Evolutionary conservation across 1,140 invertebrate genomes (phyloP).

Genomic region (Lepidurus apus): DNA sequence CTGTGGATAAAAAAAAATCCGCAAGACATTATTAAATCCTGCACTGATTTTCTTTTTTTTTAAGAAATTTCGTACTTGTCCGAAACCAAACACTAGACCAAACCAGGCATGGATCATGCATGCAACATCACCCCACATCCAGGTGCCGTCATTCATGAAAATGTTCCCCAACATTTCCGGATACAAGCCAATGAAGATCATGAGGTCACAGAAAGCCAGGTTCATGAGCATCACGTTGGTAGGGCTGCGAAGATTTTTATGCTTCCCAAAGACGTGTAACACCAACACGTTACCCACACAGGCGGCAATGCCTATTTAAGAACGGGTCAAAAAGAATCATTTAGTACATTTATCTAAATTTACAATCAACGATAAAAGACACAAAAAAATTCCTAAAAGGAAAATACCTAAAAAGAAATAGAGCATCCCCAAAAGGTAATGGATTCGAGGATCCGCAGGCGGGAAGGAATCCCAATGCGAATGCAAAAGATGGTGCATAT

Average conservation of each 20-base stretch:
- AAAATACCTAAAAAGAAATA: constrained; percentile 45
- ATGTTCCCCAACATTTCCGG: constrained; percentile 39
- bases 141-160: constrained; percentile 35
- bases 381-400: background rate
- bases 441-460: constrained; percentile 42
- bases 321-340: background rate
- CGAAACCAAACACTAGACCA: constrained; percentile 30
- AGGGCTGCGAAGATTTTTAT: constrained; percentile 43
- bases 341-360: too few species aligned
- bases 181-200: constrained; percentile 38
- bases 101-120: constrained; percentile 35
- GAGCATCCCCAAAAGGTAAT: constrained; percentile 46
- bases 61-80: constrained; percentile 26
- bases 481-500: constrained; percentile 40
- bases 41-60: background rate
- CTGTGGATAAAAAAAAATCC: constrained; percentile 33
- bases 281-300: constrained; percentile 35
- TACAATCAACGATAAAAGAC: background rate
- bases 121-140: constrained; percentile 35
- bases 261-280: constrained; percentile 36
- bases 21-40: background rate
- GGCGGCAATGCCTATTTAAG: constrained; percentile 32
- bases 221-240: constrained; percentile 48
- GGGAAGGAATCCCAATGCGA: constrained; percentile 43
- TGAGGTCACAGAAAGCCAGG: constrained; percentile 45